Percentiles rank a stretch among this genome's conserved stretches.
Evolutionary conservation across 2,888 invertebrate genomes (phyloP).

Genomic region (Drosophila nigricruria): DNA sequence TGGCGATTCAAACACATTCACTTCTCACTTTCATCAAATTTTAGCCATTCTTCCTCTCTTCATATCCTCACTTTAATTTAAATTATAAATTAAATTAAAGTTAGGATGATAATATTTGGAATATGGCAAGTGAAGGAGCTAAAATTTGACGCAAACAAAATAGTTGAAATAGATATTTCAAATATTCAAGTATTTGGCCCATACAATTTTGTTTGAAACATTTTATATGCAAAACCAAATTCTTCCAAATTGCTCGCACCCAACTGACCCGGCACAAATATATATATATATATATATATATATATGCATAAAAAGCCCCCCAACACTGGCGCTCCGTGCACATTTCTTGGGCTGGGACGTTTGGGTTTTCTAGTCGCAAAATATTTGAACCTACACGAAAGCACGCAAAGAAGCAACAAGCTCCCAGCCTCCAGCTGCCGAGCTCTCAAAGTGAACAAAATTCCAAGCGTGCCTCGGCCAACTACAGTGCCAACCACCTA

Average conservation of each 20-base stretch:
- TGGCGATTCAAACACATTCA: background rate
- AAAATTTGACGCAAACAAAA: conserved; percentile 16
- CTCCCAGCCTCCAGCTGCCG: conserved; percentile 18
- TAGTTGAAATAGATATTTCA: conserved; percentile 37
- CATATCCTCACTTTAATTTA: background rate
- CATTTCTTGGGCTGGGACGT: conserved; percentile 32
- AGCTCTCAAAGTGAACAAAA: conserved; percentile 62
- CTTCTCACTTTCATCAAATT: background rate
- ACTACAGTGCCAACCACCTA: conserved; percentile 17
- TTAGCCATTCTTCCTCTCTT: background rate
- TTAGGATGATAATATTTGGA: background rate
- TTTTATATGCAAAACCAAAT: conserved; percentile 36
- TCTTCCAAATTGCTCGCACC: conserved; percentile 23
- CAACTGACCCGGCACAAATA: conserved; percentile 27
- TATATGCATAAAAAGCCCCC: background rate
- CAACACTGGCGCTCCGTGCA: background rate
- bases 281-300: background rate
- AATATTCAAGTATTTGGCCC: conserved; percentile 34
- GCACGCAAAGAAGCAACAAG: conserved; percentile 66
- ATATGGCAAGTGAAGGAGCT: background rate
- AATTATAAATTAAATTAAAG: background rate
- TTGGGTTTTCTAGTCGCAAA: conserved; percentile 39
- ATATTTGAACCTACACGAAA: conserved; percentile 65
- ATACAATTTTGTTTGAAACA: conserved; percentile 22
- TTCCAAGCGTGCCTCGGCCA: conserved; percentile 58